These are phyloP conservation scores for Camelus bactrianus DNA, from an alignment of 2,113 vertebrate species.

Conservation along the genomic window DNA sequence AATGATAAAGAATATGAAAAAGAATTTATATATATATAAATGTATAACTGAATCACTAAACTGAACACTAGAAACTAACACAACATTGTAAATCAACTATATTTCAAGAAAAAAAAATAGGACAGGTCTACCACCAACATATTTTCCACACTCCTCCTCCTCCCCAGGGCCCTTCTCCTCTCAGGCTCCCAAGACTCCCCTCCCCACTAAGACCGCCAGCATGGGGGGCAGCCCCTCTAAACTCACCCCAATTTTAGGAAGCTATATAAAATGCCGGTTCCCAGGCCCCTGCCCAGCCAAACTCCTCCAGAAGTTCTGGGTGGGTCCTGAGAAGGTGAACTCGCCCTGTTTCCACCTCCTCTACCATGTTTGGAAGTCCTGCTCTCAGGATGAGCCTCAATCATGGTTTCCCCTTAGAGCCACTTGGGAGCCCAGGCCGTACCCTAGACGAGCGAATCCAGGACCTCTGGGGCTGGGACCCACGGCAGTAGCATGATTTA, in stretches of 20 bases:
- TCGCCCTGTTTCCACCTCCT: accelerated
- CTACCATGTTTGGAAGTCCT: neutral
- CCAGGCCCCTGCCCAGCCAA: neutral
- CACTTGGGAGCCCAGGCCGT: neutral
- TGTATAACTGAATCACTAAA: no score
- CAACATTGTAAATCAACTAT: no score
- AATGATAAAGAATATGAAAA: no score
- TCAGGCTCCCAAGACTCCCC: neutral
- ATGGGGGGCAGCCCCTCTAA: no score
- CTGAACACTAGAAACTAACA: no score
- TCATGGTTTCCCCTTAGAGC: neutral
- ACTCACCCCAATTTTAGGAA: neutral
- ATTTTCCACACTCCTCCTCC: neutral
- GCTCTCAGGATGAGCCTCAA: neutral
- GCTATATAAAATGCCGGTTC: neutral
- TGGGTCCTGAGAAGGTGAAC: neutral
- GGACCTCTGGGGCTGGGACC: neutral
- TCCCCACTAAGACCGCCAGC: accelerated
- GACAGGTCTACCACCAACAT: no score
- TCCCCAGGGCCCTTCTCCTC: neutral
- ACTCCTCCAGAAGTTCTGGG: neutral
- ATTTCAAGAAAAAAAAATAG: neutral
- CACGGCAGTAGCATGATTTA: neutral
- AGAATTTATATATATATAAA: no score
- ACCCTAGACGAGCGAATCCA: neutral